Percentiles rank a stretch among this genome's conserved stretches.
Evolutionary conservation across 2,113 vertebrate genomes (phyloP).

Genomic region (Ancistrus triradiatus): DNA sequence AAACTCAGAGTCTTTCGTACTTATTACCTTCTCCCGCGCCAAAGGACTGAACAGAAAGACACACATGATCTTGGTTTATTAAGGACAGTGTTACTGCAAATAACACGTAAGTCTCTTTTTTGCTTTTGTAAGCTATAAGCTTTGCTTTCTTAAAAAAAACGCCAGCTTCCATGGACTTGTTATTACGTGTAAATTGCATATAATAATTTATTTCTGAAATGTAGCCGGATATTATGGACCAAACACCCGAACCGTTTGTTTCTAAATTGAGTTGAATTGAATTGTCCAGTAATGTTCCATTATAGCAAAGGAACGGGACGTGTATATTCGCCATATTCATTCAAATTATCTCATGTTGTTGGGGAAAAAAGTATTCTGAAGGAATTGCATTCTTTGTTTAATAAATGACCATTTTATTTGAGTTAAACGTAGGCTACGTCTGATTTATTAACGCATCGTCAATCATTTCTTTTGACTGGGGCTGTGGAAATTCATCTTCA

Average conservation of each 20-base stretch:
- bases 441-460: slow-evolving; percentile 75
- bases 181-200: slow-evolving; percentile 94
- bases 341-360: slow-evolving; percentile 83
- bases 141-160: slow-evolving; percentile 68
- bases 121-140: slow-evolving; percentile 71
- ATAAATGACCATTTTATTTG: slow-evolving; percentile 95
- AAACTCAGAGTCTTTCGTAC: slow-evolving; percentile 43
- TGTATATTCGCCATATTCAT: slow-evolving; percentile 92
- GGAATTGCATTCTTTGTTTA: slow-evolving; percentile 96
- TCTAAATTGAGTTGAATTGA: slow-evolving; percentile 83
- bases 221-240: slow-evolving; percentile 93
- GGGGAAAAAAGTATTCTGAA: slow-evolving; percentile 79
- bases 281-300: slow-evolving; percentile 80
- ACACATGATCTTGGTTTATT: slow-evolving; percentile 80
- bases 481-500: slow-evolving; percentile 1
- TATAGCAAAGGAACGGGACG: slow-evolving; percentile 82
- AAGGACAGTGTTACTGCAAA: slow-evolving; percentile 94
- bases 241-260: slow-evolving; percentile 89
- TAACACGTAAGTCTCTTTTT: slow-evolving; percentile 90
- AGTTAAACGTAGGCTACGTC: slow-evolving; percentile 75
- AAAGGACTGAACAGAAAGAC: slow-evolving; percentile 71
- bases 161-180: slow-evolving; percentile 81
- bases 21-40: slow-evolving; percentile 36
- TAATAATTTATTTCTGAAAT: slow-evolving; percentile 99
- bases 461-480: no score